phyloP scores from a whole-genome alignment of 2,113 vertebrate species.

The Oryzias javanicus region DNA sequence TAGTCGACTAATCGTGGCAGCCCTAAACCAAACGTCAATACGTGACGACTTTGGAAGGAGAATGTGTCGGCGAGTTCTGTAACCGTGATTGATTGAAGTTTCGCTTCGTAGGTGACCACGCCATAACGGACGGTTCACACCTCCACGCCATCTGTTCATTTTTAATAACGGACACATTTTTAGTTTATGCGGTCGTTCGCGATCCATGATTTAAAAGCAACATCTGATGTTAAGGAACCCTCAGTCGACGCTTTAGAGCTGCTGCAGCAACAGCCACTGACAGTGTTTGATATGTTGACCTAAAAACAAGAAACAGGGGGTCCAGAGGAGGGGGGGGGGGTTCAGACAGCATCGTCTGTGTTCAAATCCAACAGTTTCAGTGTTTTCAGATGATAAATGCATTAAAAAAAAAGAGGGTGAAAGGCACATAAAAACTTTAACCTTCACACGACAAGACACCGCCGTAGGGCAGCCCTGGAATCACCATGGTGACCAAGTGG shows the following conservation, averaged over 20 bases:
- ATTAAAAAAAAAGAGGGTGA: constrained; percentile 13
- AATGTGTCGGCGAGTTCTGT: too few relatives aligned
- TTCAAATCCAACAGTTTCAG: constrained; percentile 11
- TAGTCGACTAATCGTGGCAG: too few relatives aligned
- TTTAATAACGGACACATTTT: too few relatives aligned
- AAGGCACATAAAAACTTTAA: constrained; percentile 69
- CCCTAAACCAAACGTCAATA: too few relatives aligned
- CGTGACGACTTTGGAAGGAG: too few relatives aligned
- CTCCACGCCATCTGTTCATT: too few relatives aligned
- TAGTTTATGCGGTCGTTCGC: constrained; percentile 22
- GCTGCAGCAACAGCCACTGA: constrained; percentile 11
- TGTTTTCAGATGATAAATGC: constrained; percentile 13
- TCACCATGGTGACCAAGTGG: constrained; percentile 77
- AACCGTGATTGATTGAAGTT: too few relatives aligned
- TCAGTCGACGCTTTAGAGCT: constrained; percentile 21
- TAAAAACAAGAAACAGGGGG: constrained; percentile 30
- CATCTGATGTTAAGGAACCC: constrained; percentile 37
- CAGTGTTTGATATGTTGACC: constrained; percentile 31
- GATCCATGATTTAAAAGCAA: constrained; percentile 38
- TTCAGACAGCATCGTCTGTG: constrained; percentile 28
- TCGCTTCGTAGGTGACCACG: too few relatives aligned
- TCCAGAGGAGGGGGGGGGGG: constrained; percentile 6
- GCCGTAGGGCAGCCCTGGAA: constrained; percentile 47
- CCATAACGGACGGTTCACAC: too few relatives aligned
- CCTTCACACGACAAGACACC: constrained; percentile 63